Conservation (phyloP, 2,888 invertebrate genomes). For the Epinotia nisella region DNA sequence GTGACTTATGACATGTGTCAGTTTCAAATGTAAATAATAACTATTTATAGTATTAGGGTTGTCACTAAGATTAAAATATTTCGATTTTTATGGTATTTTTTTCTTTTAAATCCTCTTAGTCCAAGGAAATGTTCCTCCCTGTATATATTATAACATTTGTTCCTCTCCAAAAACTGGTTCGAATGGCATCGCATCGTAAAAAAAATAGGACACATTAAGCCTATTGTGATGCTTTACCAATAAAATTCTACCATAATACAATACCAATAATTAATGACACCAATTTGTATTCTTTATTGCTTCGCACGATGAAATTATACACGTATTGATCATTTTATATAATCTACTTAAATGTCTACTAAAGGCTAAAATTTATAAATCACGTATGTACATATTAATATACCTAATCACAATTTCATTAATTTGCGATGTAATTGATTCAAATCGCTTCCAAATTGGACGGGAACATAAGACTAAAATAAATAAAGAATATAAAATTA, state of each 20-base stretch:
- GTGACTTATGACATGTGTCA: too few relatives aligned
- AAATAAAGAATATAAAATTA: constrained; percentile 34
- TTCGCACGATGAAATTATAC: constrained; percentile 35
- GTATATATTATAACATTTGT: too few relatives aligned
- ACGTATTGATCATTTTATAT: constrained; percentile 37
- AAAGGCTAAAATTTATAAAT: constrained; percentile 39
- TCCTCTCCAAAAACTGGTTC: too few relatives aligned
- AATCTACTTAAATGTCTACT: constrained; percentile 36
- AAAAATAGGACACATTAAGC: too few relatives aligned
- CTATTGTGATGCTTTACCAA: constrained; percentile 28
- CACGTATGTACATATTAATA: constrained; percentile 41
- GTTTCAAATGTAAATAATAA: too few relatives aligned
- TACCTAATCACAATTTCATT: constrained; percentile 44
- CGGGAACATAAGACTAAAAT: constrained; percentile 43
- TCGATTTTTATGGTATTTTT: too few relatives aligned
- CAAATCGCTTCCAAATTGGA: constrained; percentile 42
- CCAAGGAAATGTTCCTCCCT: too few relatives aligned
- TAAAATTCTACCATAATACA: constrained; percentile 9
- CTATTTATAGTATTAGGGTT: too few relatives aligned
- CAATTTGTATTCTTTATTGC: constrained; percentile 33
- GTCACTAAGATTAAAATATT: too few relatives aligned
- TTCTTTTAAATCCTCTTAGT: too few relatives aligned
- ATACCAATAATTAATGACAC: constrained; percentile 11
- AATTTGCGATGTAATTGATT: constrained; percentile 34
- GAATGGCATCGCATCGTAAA: too few relatives aligned